phyloP scores from a whole-genome alignment of 1,140 invertebrate species.

The Psilanteris sp. region DNA sequence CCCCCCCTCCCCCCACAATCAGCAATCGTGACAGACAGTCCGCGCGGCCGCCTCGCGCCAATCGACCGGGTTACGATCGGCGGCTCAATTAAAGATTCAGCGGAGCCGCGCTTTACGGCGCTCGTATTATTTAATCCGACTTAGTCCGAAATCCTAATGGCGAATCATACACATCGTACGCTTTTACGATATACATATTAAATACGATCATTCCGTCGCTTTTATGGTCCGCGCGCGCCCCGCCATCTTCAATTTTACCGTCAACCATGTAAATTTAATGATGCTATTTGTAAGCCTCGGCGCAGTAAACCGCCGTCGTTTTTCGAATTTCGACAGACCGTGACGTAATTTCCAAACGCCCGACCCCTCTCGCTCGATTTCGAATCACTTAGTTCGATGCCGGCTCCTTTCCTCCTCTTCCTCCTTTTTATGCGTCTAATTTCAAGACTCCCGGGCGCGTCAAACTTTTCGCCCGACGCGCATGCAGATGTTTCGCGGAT shows the following conservation, averaged over 20 bases:
- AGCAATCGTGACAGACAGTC: no score
- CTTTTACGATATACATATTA: conserved; percentile 39
- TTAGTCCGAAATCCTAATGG: conserved; percentile 17
- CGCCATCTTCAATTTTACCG: conserved; percentile 29
- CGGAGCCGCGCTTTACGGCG: conserved; percentile 8
- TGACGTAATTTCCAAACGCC: no score
- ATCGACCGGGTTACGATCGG: conserved; percentile 1
- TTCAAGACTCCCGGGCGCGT: no score
- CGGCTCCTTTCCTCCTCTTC: no score
- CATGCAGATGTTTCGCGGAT: no score
- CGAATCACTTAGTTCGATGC: no score
- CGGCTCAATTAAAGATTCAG: conserved; percentile 23
- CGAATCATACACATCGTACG: conserved; percentile 11
- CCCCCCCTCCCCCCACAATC: no score
- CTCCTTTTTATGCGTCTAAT: no score
- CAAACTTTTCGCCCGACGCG: no score
- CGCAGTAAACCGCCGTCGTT: not conserved
- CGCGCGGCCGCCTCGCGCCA: not conserved
- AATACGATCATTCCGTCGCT: conserved; percentile 39
- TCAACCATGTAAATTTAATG: conserved; percentile 41
- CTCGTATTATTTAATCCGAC: conserved; percentile 3
- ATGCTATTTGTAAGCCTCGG: conserved; percentile 23
- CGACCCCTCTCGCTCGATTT: no score
- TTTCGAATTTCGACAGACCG: conserved; percentile 7
- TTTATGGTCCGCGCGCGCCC: conserved; percentile 12